Evolutionary conservation across 2,797 vertebrate genomes (phyloP).

Genomic region (Merluccius polli): DNA sequence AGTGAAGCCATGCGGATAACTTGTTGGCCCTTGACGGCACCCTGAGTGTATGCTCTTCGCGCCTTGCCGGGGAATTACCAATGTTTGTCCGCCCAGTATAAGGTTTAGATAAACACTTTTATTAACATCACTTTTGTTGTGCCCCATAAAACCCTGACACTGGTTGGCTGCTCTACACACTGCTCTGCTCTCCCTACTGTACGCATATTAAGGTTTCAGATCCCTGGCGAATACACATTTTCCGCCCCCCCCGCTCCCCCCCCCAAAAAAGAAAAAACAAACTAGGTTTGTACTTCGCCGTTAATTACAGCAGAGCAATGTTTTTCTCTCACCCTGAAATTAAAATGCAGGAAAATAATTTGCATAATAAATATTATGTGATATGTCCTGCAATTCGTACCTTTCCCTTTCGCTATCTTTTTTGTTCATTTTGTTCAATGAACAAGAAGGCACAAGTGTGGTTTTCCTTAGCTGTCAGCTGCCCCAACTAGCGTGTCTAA

Average conservation of each 20-base stretch:
- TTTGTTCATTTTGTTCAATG: slow-evolving; percentile 57
- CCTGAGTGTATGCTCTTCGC: neutral
- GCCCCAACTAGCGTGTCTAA: slow-evolving; percentile 49
- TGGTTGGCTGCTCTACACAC: slow-evolving; percentile 27
- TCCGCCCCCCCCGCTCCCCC: slow-evolving; percentile 16
- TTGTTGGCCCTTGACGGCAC: slow-evolving; percentile 12
- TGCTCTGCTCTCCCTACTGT: slow-evolving; percentile 14
- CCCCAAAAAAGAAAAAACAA: slow-evolving; percentile 17
- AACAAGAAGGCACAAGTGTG: slow-evolving; percentile 57
- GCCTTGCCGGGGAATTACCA: slow-evolving; percentile 27
- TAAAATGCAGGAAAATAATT: slow-evolving; percentile 67
- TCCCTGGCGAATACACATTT: slow-evolving; percentile 58
- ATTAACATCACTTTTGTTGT: slow-evolving; percentile 33
- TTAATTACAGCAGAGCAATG: slow-evolving; percentile 57
- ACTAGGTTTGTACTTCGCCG: slow-evolving; percentile 55
- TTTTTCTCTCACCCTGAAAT: slow-evolving; percentile 60
- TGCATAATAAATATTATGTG: slow-evolving; percentile 40
- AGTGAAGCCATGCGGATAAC: neutral
- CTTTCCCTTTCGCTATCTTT: slow-evolving; percentile 49
- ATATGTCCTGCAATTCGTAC: slow-evolving; percentile 59
- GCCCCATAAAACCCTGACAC: slow-evolving; percentile 32
- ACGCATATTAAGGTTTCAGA: slow-evolving; percentile 35
- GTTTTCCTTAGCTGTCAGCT: slow-evolving; percentile 56
- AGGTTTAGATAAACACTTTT: slow-evolving; percentile 33
- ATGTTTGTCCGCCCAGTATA: slow-evolving; percentile 36